These are phyloP conservation scores for Odobenus rosmarus DNA, from an alignment of 2,113 vertebrate genomes.

Conservation along the genomic window DNA sequence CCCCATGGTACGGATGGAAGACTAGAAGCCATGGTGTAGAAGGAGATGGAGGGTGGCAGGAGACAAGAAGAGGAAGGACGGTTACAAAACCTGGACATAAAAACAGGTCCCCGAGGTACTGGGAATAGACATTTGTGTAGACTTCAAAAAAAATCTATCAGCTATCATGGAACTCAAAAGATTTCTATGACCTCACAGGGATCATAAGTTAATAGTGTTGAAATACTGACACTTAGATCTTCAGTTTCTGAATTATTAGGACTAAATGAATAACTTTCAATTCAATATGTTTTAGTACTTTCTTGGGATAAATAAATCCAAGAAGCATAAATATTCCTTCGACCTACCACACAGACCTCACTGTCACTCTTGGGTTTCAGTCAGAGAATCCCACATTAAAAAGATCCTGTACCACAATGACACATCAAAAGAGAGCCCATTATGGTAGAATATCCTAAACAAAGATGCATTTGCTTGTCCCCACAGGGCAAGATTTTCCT, in stretches of 20 bases:
- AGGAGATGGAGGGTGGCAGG: background rate
- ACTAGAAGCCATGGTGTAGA: background rate
- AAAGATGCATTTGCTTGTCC: constrained; percentile 31
- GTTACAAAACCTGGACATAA: background rate
- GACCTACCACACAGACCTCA: background rate
- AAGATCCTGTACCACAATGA: background rate
- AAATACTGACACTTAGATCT: constrained; percentile 28
- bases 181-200: background rate
- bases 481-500: background rate
- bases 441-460: background rate
- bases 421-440: background rate
- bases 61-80: background rate
- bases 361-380: background rate
- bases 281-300: background rate
- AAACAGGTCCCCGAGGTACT: background rate
- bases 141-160: background rate
- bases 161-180: background rate
- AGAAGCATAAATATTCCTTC: constrained; percentile 12
- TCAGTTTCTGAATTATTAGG: background rate
- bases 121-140: background rate
- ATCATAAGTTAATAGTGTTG: background rate
- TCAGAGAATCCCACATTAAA: background rate
- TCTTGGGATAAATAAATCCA: constrained; percentile 24
- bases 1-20: too few relatives aligned
- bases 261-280: background rate